These are phyloP conservation scores for Druon quercuslanigerum DNA, from an alignment of 1,140 invertebrate species.

Conservation along the genomic window DNA sequence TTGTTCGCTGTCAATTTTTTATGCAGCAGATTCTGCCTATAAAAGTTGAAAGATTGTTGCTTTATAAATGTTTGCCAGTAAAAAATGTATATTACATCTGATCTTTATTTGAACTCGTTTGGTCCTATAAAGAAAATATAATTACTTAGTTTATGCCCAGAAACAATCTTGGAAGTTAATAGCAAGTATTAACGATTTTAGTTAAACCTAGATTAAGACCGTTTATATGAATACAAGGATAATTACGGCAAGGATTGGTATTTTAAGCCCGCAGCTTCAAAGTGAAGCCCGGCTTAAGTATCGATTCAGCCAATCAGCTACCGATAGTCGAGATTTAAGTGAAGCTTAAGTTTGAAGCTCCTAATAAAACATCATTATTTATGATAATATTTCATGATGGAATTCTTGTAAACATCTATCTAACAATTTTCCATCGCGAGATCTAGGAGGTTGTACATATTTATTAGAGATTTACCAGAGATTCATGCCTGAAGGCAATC, in stretches of 20 bases:
- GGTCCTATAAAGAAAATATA: neutral
- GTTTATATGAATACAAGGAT: conserved; percentile 19
- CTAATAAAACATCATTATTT: neutral
- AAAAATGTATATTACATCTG: neutral
- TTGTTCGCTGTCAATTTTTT: conserved; percentile 14
- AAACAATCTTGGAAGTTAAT: conserved; percentile 1
- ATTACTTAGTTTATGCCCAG: neutral
- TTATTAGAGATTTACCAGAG: neutral
- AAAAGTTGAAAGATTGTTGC: neutral
- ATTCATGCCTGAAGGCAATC: neutral
- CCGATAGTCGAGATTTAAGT: conserved; percentile 15
- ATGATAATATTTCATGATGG: no score
- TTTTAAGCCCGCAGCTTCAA: conserved; percentile 9
- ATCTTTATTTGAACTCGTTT: no score
- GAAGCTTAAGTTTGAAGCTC: neutral
- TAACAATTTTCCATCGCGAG: no score
- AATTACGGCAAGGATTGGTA: conserved; percentile 22
- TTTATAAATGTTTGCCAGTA: neutral
- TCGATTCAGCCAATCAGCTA: conserved; percentile 15
- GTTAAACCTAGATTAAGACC: conserved; percentile 6
- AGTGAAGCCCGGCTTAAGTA: conserved; percentile 9
- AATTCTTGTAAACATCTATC: no score
- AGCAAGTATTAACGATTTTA: conserved; percentile 4
- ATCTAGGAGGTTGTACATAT: neutral
- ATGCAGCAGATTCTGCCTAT: neutral